Evolutionary conservation across 2,797 vertebrate genomes (phyloP), one percentile per base, ranked within the genome.

Genomic region (Ctenopoma kingsleyae): DNA sequence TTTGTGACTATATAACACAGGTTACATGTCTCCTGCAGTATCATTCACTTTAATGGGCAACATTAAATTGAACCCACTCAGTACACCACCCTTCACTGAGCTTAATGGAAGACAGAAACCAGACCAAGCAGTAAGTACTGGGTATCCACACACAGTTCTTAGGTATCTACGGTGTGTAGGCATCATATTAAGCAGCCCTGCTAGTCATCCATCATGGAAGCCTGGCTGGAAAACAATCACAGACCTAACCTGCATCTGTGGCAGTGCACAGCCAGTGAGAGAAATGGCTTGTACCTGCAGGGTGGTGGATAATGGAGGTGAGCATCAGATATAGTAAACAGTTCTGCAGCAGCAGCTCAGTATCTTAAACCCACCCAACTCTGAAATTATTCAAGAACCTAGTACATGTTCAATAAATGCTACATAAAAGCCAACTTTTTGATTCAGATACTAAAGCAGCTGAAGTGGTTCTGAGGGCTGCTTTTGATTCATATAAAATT

Each of bases 201-300:
- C 59, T 67, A 60, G 80, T 88, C 83, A 89, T 93, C 85, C 87
- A 92, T 93, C 90, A 89, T 69, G 44, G 64, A 74, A 61, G 78
- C 66, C 71, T 67, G 71, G 83, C 71, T 85, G 50, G 73, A 86
- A 86, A 91, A 90, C 84, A 90, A 92, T 91, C 84, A 89, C 72
- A 82, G 76, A 75, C 85, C 82, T 69, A 87, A 81, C 81, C 81
- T 75, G 71, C 75, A 44, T 75, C 71, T 75, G 81, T 86, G 76
- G 81, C 84, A 73, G 62, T 17, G 69, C 77, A 70, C 81, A 71
- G 82, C 58, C 57, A 8, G 64, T 10, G 57, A 85, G 84, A 88
- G 80, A 78, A 90, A 91, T 87, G 76, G 71, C 58, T 88, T 74
- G 64, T 84, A 83, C 82, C 88, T 87, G 69, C 76, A 77, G 80